Evolutionary conservation across 1,140 invertebrate species (phyloP).

Genomic region (Papilio aristodemus): DNA sequence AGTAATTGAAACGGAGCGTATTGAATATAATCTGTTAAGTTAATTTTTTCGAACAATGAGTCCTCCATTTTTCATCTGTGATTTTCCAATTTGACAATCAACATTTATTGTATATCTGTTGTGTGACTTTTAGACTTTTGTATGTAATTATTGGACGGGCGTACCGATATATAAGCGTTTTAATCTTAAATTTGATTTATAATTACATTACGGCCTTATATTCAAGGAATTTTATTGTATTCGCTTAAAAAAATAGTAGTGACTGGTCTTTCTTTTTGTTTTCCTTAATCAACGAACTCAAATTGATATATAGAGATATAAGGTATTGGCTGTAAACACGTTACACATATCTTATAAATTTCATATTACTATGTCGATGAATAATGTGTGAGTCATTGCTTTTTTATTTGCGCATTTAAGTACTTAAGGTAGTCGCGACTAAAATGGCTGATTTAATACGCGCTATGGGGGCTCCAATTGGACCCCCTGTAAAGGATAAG

Average conservation of each 20-base stretch:
- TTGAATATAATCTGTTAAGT: no score
- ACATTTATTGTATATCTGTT: slow-evolving; percentile 37
- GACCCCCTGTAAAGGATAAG: slow-evolving; percentile 84
- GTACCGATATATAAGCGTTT: slow-evolving; percentile 42
- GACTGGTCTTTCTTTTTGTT: slow-evolving; percentile 28
- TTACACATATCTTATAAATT: slow-evolving; percentile 47
- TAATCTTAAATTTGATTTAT: slow-evolving; percentile 28
- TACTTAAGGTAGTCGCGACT: slow-evolving; percentile 38
- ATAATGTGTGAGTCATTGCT: slow-evolving; percentile 61
- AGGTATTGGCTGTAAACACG: slow-evolving; percentile 54
- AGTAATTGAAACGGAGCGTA: no score
- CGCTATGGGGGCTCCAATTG: slow-evolving; percentile 82
- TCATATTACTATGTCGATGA: slow-evolving; percentile 45
- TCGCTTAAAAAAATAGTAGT: neutral
- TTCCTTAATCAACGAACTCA: slow-evolving; percentile 32
- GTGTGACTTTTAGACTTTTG: slow-evolving; percentile 44
- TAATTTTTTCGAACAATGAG: neutral
- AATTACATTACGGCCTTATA: slow-evolving; percentile 9
- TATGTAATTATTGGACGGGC: slow-evolving; percentile 46
- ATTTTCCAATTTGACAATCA: slow-evolving; percentile 26
- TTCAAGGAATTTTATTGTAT: neutral
- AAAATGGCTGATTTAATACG: slow-evolving; percentile 85
- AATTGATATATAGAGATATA: slow-evolving; percentile 40
- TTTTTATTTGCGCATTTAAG: slow-evolving; percentile 42
- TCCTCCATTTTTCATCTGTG: neutral